Evolutionary conservation across 2,113 vertebrate genomes (phyloP).

Genomic region (Ascaphus truei): DNA sequence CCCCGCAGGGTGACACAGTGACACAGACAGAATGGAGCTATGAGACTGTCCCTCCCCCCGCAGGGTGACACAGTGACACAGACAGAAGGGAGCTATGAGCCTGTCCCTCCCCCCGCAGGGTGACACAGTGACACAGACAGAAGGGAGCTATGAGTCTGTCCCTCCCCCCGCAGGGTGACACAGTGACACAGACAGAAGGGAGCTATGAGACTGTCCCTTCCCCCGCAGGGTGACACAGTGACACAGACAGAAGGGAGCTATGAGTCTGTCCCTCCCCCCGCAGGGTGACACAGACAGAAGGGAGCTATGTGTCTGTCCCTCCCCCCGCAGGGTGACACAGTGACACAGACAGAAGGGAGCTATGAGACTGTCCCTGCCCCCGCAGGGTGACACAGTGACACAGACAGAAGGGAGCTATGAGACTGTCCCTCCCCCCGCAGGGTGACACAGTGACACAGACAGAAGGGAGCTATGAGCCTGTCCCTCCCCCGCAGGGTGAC

Average conservation of each 20-base stretch:
- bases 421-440: background rate
- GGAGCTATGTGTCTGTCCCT: too few relatives aligned
- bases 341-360: background rate
- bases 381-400: constrained; percentile 2
- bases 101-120: background rate
- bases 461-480: too few relatives aligned
- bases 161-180: background rate
- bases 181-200: too few relatives aligned
- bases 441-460: background rate
- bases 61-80: constrained; percentile 5
- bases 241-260: too few relatives aligned
- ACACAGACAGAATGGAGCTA: too few relatives aligned
- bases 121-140: background rate
- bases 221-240: background rate
- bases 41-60: background rate
- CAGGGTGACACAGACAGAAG: constrained; percentile 12
- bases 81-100: too few relatives aligned
- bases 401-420: too few relatives aligned
- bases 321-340: background rate
- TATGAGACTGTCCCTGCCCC: background rate
- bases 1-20: background rate
- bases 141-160: too few relatives aligned
- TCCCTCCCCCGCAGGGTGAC: background rate
- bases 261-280: background rate
- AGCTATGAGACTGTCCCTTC: background rate